Evolutionary conservation across 2,888 invertebrate genomes (phyloP), one percentile per base, ranked within the genome.

Genomic region (Phragmatobia fuliginosa): DNA sequence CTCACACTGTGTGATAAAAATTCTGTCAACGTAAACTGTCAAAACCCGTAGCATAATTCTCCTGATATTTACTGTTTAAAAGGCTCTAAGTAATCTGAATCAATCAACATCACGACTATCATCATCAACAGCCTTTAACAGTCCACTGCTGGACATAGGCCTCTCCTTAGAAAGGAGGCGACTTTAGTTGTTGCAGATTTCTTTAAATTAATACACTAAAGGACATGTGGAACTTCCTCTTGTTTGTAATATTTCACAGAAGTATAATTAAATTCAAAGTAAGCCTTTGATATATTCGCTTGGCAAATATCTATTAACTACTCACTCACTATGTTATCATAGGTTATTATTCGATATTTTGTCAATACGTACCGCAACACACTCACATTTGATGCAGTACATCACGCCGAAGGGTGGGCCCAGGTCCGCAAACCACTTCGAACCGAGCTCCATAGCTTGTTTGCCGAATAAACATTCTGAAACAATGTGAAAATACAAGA

Each of bases 301-400:
- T n/a, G n/a, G n/a, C n/a, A n/a, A n/a, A n/a, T n/a, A n/a, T n/a
- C n/a, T n/a, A n/a, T n/a, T n/a, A 7, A 21, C 31, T 2, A 32
- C 21, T 60, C 0, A 7, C 25, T 7, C 2, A 25, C 14, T 62
- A 16, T 33, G 18, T 38, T 38, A 28, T 31, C 60, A 8, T 59
- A 18, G 38, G 60, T 64, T 59, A 67, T 65, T 36, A 60, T 60
- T 68, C 66, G 69, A 71, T 66, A 58, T 59, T 67, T 69, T 80
- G 77, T 71, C n/a, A 74, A 81, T 81, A 97, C 98, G 97, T 96
- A 99, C 99, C 96, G 97, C 97, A 87, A 98, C 96, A 95, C 99
- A 99, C 96, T 98, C 98, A 96, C 99, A 99, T 96, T 97, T 97
- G 95, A 99, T 98, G 96, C 99, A 99, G 95, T 98, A 98, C 97